Base-by-base conservation (phyloP, 2,797 vertebrate genomes). In the Chelonia mydas region DNA sequence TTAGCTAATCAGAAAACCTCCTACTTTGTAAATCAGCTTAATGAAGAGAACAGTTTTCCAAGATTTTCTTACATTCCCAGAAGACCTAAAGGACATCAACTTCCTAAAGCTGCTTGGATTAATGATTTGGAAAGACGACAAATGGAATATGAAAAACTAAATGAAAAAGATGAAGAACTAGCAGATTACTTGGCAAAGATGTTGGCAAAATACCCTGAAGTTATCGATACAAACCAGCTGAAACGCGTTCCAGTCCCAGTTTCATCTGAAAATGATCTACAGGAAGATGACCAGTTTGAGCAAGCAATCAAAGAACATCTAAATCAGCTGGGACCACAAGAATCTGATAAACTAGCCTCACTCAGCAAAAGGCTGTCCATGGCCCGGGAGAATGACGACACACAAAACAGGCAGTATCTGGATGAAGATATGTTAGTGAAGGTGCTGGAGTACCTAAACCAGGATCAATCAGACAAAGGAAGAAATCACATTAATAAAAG, bases 381-480 rank as follows among this genome's bases (percentile, higher is more conserved):
- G 89, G 88, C 95, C 0, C 97, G 92, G 2, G 98, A 98, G 47
- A 96, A 45, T 2, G 98, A 97, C 0, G 98, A 97, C 16, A 97
- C 98, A 3, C 98, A 98, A 12, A 98, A 97, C 93, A 98, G 98
- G 96, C 99, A 98, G 84, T 98, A 98, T 92, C 95, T 98, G 86
- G 99, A 99, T 90, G 99, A 99, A 85, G 99, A 99, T 92, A 98
- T 98, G 25, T 97, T 99, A 97, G 98, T 99, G 96, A 99, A 99
- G 96, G 97, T 99, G 94, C 97, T 99, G 90, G 98, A 98, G 95
- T 99, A 98, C 81, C 98, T 99, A 95, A 99, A 99, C 89, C 99
- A 99, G 87, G 99, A 99, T 96, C 98, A 98, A 90, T 98, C 98
- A 83, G 98, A 98, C 87, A 98, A 98, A 9, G 98, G 98, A 92